phyloP scores from a whole-genome alignment of 2,888 invertebrate genomes.

The Adineta ricciae region DNA sequence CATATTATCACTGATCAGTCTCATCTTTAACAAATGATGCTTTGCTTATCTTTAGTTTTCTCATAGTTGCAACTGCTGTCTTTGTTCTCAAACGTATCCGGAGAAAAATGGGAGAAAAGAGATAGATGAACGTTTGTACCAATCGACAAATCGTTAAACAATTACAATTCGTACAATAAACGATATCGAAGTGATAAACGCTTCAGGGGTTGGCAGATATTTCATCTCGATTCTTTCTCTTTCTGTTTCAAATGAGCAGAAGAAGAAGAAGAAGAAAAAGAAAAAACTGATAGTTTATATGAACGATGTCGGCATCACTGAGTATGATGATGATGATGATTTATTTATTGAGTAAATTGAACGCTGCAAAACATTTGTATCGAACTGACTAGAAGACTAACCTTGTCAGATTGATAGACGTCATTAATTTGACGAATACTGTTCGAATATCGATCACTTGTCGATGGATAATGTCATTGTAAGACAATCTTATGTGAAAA shows the following conservation, averaged over 20 bases:
- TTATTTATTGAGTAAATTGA: conserved; percentile 13
- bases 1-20: background rate
- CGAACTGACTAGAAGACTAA: background rate
- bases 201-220: background rate
- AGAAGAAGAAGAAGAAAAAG: no score
- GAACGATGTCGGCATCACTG: background rate
- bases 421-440: background rate
- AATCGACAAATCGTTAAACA: conserved; percentile 7
- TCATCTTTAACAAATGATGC: background rate
- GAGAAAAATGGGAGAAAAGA: background rate
- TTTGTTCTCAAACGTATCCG: background rate
- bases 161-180: background rate
- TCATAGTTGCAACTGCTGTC: background rate
- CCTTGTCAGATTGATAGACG: background rate
- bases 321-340: background rate
- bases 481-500: background rate
- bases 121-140: background rate
- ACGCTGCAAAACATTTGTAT: background rate
- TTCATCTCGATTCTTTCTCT: background rate
- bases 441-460: background rate
- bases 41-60: background rate
- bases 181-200: background rate
- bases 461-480: background rate
- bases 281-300: background rate
- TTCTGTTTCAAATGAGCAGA: background rate